phyloP scores from a whole-genome alignment of 2,888 invertebrate species.

The Callimorpha dominula region DNA sequence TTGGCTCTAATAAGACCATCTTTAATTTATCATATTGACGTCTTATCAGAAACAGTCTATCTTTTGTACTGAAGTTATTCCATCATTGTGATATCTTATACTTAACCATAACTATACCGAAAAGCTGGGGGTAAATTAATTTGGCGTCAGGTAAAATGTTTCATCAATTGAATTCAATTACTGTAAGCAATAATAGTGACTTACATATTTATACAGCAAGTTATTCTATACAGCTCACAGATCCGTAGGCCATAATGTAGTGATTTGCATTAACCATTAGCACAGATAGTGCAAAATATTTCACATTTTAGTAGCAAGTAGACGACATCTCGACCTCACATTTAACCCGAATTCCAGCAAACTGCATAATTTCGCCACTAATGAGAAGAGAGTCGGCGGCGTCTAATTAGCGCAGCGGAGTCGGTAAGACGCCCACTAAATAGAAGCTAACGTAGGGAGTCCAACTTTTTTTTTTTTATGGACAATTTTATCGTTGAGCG shows the following conservation, averaged over 20 bases:
- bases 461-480: slow-evolving; percentile 40
- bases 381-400: slow-evolving; percentile 82
- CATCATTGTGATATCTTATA: neutral
- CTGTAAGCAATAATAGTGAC: too few species aligned
- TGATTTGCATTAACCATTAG: slow-evolving; percentile 30
- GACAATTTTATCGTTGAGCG: slow-evolving; percentile 20
- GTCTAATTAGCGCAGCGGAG: slow-evolving; percentile 83
- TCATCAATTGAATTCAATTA: neutral
- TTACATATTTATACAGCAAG: too few species aligned
- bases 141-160: neutral
- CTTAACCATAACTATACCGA: neutral
- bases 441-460: slow-evolving; percentile 57
- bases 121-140: neutral
- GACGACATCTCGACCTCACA: slow-evolving; percentile 74
- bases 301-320: slow-evolving; percentile 63
- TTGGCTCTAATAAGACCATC: neutral
- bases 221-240: neutral
- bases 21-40: neutral
- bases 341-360: slow-evolving; percentile 83
- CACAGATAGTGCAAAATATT: slow-evolving; percentile 58
- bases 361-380: slow-evolving; percentile 85
- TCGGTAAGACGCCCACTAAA: slow-evolving; percentile 83
- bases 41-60: neutral
- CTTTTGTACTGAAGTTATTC: neutral
- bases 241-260: neutral